phyloP scores from a whole-genome alignment of 2,797 vertebrate genomes.

The Gallinago solitaria region DNA sequence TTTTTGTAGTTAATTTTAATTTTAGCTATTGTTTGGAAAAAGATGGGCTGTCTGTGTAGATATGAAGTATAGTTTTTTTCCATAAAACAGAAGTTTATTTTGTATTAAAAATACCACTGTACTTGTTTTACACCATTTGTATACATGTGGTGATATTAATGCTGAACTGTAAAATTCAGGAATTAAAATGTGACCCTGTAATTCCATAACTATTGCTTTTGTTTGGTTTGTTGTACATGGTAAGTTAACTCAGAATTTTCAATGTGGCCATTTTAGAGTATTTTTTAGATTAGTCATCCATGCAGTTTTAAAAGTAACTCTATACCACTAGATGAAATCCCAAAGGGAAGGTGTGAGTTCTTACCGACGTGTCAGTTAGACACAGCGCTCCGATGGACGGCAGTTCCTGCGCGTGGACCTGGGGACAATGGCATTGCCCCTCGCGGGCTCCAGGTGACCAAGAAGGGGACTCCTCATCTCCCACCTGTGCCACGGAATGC shows the following conservation, averaged over 20 bases:
- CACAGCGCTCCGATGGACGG: background rate
- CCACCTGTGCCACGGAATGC: background rate
- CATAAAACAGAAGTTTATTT: constrained; percentile 91
- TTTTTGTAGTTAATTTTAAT: constrained; percentile 84
- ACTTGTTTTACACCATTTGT: constrained; percentile 97
- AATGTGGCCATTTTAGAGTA: constrained; percentile 33
- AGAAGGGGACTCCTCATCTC: background rate
- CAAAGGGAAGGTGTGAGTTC: background rate
- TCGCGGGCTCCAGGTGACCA: background rate
- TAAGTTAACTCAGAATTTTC: constrained; percentile 51
- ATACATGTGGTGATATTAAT: constrained; percentile 94
- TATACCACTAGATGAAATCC: background rate
- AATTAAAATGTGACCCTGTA: constrained; percentile 98
- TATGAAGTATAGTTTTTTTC: constrained; percentile 88
- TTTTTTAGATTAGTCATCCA: constrained; percentile 17
- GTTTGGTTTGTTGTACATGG: constrained; percentile 79
- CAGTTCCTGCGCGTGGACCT: background rate
- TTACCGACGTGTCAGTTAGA: rapidly evolving
- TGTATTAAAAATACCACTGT: constrained; percentile 96
- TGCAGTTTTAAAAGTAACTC: constrained; percentile 5
- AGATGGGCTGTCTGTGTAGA: constrained; percentile 86
- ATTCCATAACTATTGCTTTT: constrained; percentile 79
- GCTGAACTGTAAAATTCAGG: constrained; percentile 89
- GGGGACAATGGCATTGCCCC: background rate
- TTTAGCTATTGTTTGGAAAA: constrained; percentile 83